Conservation (phyloP, 2,888 invertebrate species). For the Caenorhabditis plicata region DNA sequence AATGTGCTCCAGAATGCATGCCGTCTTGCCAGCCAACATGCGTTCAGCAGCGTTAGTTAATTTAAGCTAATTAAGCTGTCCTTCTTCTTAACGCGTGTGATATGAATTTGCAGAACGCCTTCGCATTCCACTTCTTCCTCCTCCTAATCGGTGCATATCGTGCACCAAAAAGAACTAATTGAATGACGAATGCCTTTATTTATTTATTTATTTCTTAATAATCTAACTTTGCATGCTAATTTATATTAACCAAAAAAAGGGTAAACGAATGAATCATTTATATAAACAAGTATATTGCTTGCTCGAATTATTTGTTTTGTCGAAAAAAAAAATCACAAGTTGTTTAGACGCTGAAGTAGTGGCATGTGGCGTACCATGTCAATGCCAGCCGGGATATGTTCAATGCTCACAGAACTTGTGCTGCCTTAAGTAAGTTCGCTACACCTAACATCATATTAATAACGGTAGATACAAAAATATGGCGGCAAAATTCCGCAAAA, state of each 20-base stretch:
- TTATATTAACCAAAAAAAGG: too few relatives aligned
- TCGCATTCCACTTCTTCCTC: not conserved
- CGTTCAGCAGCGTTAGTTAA: conserved; percentile 34
- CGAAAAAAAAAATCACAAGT: not conserved
- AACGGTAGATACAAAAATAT: conserved; percentile 53
- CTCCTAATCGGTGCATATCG: too few relatives aligned
- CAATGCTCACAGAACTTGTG: conserved; percentile 53
- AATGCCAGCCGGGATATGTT: conserved; percentile 54
- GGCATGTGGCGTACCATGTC: conserved; percentile 49
- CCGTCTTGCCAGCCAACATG: conserved; percentile 42
- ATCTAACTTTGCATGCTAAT: too few relatives aligned
- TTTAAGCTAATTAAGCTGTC: too few relatives aligned
- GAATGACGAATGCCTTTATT: too few relatives aligned
- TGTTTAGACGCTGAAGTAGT: conserved; percentile 39
- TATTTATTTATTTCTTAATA: too few relatives aligned
- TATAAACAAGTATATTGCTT: too few relatives aligned
- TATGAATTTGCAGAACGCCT: not conserved
- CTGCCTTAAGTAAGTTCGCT: conserved; percentile 43
- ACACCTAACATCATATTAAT: conserved; percentile 4
- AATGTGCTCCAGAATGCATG: conserved; percentile 40
- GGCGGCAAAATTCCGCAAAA: conserved; percentile 52
- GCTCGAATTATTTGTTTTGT: not conserved
- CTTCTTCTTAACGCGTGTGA: too few relatives aligned
- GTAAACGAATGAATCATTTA: too few relatives aligned
- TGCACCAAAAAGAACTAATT: too few relatives aligned